Evolutionary conservation across 2,113 vertebrate species (phyloP), one percentile per base, ranked within the genome.

Genomic region (Trematomus loennbergii): DNA sequence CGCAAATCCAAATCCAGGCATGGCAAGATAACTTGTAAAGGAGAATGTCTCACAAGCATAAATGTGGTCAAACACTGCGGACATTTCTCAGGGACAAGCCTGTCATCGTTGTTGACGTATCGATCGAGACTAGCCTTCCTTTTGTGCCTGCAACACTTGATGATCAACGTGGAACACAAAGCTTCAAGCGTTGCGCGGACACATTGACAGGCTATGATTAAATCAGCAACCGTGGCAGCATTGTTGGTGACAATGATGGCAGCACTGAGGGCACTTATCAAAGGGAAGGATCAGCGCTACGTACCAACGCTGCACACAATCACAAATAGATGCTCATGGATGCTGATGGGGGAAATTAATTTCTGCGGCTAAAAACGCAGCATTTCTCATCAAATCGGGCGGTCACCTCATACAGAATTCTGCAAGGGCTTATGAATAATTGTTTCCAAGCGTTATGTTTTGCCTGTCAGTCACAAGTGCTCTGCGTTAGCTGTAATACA

Each of bases 41-140:
- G 15, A 18, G 11, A 50, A 65, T 17, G 25, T 79, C 29, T 78
- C 11, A 0, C 43, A 40, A 25, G 58, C 48, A 36, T 67, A 40
- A 57, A 82, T 17, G 33, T 52, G 50, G 59, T 55, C 55, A 25
- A 75, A 72, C 73, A 8, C 8, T 1, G 52, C 49, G 15, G 80
- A 71, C 55, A 9, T 66, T 83, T 89, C 70, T 79, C 68, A 84
- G 77, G 73, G 90, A 86, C 87, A 25, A 60, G 63, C 68, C 73
- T 89, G 86, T 89, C 90, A 91, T 92, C 48, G 15, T 4, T 12
- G 82, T 40, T 89, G 88, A 91, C 78, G 54, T 91, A 93, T 93
- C 80, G 92, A 93, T 90, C 75, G 65, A 55, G 58, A 75, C 55
- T 57, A 50, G 77, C 81, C 82, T 75, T 79, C 66, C 82, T 72